Conservation (phyloP, 23 tunicate genomes). For the Ciona savignyi region DNA sequence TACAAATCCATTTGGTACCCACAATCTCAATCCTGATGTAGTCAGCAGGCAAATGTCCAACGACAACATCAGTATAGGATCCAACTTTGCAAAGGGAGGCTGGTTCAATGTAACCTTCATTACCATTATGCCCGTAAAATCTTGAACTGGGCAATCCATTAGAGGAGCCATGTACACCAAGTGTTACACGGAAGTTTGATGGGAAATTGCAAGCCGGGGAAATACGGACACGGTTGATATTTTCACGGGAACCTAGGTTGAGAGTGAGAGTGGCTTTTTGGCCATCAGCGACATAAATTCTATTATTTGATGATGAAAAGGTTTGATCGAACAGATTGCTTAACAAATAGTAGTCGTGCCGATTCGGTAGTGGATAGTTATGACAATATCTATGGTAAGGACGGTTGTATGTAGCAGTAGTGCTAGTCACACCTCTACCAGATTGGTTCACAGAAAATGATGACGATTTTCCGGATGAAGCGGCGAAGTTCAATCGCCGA, state of each 20-base stretch:
- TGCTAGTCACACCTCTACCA: neutral
- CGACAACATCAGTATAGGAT: conserved; percentile 11
- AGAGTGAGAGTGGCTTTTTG: conserved; percentile 6
- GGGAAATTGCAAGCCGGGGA: conserved; percentile 16
- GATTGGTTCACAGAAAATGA: neutral
- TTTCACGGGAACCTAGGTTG: neutral
- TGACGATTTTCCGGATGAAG: neutral
- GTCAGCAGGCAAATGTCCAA: conserved; percentile 18
- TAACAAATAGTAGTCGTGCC: conserved; percentile 4
- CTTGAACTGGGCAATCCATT: conserved; percentile 4
- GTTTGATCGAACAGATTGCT: conserved; percentile 17
- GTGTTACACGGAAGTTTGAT: conserved; percentile 8
- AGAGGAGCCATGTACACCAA: neutral
- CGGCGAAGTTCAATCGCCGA: conserved; percentile 9
- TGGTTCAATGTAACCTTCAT: conserved; percentile 18
- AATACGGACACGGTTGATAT: conserved; percentile 11
- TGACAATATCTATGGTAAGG: neutral
- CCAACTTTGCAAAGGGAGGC: conserved; percentile 2
- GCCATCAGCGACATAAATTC: conserved; percentile 7
- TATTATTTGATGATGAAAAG: neutral
- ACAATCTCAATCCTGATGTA: conserved; percentile 12
- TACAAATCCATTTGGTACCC: neutral
- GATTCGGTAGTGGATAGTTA: neutral
- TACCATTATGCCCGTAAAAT: conserved; percentile 8
- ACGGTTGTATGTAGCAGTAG: conserved; percentile 5